Conservation (phyloP, 2,113 vertebrate genomes). For the Scomber colias region DNA sequence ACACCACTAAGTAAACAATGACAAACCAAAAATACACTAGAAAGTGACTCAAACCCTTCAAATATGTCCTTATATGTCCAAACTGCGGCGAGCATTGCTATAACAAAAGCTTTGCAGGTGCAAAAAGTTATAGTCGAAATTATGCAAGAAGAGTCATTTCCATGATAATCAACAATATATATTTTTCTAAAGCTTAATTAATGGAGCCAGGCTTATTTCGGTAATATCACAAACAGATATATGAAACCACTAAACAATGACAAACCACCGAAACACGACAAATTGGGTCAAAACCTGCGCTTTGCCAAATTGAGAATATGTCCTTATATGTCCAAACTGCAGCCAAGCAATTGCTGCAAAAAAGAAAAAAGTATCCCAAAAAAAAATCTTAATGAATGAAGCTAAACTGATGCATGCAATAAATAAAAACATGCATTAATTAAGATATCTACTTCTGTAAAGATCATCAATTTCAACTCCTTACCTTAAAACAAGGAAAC, state of each 20-base stretch:
- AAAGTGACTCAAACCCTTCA: too few species aligned
- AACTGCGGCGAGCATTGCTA: too few species aligned
- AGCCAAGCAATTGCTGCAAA: too few species aligned
- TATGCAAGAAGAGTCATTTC: background rate
- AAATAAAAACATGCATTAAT: conserved; percentile 8
- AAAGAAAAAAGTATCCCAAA: too few species aligned
- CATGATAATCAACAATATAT: background rate
- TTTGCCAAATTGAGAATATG: too few species aligned
- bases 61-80: too few species aligned
- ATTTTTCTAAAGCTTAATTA: background rate
- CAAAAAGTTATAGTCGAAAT: background rate
- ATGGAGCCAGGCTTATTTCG: background rate
- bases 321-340: too few species aligned
- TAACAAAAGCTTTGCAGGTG: conserved; percentile 13
- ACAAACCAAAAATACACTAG: background rate
- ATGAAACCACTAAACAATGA: too few species aligned
- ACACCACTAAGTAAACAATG: background rate
- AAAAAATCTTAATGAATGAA: background rate
- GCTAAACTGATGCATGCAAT: background rate
- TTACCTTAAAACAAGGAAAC: conserved; percentile 58
- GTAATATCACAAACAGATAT: too few species aligned
- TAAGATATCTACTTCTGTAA: background rate
- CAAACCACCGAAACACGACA: too few species aligned
- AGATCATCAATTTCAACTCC: conserved; percentile 20
- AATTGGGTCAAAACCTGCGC: too few species aligned